Conservation (phyloP, 2,888 invertebrate species). For the Spatulosminthurus flaviceps region DNA sequence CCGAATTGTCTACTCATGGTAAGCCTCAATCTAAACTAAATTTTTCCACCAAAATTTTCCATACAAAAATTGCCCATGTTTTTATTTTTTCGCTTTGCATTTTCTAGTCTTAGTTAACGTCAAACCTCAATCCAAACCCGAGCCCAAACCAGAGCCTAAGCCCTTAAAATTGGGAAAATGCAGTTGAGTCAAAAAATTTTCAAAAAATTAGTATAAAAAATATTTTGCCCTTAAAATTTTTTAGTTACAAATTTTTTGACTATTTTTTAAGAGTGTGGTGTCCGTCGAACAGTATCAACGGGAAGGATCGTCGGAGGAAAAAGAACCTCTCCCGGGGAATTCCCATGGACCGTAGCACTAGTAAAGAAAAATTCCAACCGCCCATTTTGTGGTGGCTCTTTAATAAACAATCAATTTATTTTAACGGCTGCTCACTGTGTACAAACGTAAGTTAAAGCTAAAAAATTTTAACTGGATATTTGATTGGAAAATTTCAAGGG, state of each 20-base stretch:
- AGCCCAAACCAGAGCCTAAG: neutral
- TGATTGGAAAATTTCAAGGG: neutral
- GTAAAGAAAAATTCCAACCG: slow-evolving; percentile 52
- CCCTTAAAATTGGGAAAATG: slow-evolving; percentile 32
- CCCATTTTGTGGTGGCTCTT: slow-evolving; percentile 66
- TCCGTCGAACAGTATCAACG: slow-evolving; percentile 40
- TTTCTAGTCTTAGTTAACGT: no score
- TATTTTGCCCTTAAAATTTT: neutral
- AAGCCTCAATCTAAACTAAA: no score
- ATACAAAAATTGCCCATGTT: no score
- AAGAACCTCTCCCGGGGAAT: slow-evolving; percentile 53
- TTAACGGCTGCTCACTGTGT: slow-evolving; percentile 68
- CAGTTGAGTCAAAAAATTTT: slow-evolving; percentile 31
- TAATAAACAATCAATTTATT: slow-evolving; percentile 66
- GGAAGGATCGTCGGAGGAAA: slow-evolving; percentile 60
- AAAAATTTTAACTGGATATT: neutral
- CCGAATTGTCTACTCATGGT: neutral
- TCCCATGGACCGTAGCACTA: slow-evolving; percentile 61
- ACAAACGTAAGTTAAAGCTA: slow-evolving; percentile 47
- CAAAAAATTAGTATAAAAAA: neutral
- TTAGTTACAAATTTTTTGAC: neutral
- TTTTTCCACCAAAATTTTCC: no score
- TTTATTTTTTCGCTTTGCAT: no score
- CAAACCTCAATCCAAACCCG: no score
- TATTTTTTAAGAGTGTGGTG: slow-evolving; percentile 48